phyloP scores from a whole-genome alignment of 2,113 vertebrate genomes.

The Sclerurus mexicanus region DNA sequence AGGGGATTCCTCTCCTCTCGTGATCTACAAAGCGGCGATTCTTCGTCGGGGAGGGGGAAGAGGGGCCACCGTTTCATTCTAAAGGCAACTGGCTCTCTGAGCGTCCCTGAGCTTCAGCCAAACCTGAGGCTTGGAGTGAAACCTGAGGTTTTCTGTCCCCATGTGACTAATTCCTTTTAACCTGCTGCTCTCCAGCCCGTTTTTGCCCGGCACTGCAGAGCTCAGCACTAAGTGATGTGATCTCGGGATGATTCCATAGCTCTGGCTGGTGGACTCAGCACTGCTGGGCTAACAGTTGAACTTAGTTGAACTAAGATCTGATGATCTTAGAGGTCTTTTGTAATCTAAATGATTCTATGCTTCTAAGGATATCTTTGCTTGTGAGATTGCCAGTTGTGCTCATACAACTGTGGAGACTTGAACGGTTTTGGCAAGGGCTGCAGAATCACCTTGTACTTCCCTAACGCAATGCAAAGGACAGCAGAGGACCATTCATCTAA shows the following conservation, averaged over 20 bases:
- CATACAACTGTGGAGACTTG: neutral
- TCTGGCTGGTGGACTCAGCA: neutral
- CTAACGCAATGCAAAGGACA: neutral
- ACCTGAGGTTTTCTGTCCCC: neutral
- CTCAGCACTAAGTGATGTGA: neutral
- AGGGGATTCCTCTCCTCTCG: neutral
- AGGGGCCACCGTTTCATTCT: neutral
- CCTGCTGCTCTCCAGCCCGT: neutral
- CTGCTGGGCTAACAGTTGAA: fast-evolving
- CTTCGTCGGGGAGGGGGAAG: neutral
- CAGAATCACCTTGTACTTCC: neutral
- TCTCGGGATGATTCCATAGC: neutral
- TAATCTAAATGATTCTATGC: neutral
- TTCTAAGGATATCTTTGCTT: neutral
- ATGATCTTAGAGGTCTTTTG: neutral
- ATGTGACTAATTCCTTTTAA: neutral
- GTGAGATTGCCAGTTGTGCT: neutral
- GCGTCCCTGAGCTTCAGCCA: neutral
- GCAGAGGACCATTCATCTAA: neutral
- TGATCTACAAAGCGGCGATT: fast-evolving
- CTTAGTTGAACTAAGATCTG: no score
- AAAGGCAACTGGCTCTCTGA: neutral
- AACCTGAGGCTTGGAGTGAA: neutral
- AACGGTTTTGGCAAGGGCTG: neutral
- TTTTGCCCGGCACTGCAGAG: neutral